Base-by-base conservation (phyloP, 2,888 invertebrate genomes). In the Athetis lepigone region DNA sequence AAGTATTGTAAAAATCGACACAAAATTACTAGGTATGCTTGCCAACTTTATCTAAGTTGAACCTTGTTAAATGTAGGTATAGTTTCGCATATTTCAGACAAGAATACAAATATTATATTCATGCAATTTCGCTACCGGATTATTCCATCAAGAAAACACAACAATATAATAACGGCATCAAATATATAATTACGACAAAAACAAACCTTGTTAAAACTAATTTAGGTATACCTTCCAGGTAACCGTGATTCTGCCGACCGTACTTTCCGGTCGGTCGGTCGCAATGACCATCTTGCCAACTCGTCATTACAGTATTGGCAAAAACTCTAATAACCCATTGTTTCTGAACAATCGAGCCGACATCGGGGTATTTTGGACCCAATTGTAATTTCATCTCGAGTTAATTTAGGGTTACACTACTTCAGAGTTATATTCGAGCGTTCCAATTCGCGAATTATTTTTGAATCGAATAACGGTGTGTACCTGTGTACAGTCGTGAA, bases 261-360 rank as follows among this genome's bases (percentile, higher is more conserved):
- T 70, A 70, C 61, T 75, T 75, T 64, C 51, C 65, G 75, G 67
- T 72, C 72, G 70, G 54, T 9, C 63, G 69, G 63, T 70, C 75
- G 58, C 73, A 73, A 59, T 77, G 80, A 72, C 71, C 73, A 64
- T 74, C 63, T 62, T 75, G 77, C 70, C 76, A 80, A 78, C 59
- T 70, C 76, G 79, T 83, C 82, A 87, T 88, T 84, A 88, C 77
- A 67, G 79, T 80, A 80, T 84, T 84, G 83, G 87, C 88, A 89
- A 90, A 90, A 89, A 89, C 86, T 73, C 77, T 89, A 89, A 89
- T 90, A 88, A 88, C 87, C 86, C 81, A 89, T 90, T 90, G 90
- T 90, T 85, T 85, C 33, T 46, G 64, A 61, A 80, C 79, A 80
- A 78, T 76, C 68, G 70, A 59, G 67, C 67, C 71, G 74, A 60